Conservation (phyloP, 2,113 vertebrate species). For the Rhinoderma darwinii region DNA sequence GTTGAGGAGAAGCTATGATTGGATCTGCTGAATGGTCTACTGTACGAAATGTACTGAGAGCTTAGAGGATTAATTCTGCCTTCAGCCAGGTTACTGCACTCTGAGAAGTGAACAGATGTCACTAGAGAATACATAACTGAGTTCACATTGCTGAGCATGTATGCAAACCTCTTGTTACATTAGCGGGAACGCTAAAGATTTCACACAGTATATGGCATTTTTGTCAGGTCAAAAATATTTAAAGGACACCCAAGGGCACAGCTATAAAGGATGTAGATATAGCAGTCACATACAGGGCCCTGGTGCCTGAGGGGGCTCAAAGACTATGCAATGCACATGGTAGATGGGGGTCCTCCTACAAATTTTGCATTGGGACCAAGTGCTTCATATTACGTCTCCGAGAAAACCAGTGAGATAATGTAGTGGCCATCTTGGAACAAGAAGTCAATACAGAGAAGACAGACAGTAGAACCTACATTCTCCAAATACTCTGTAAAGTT, state of each 20-base stretch:
- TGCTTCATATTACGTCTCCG: neutral
- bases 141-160: neutral
- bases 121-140: neutral
- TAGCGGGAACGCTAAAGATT: neutral
- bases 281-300: too few species aligned
- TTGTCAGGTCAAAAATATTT: neutral
- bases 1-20: neutral
- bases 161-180: neutral
- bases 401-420: too few species aligned
- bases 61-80: constrained; percentile 36
- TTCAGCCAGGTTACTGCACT: neutral
- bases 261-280: too few species aligned
- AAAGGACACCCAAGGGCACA: neutral
- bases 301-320: neutral
- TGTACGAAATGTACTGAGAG: neutral
- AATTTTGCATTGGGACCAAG: neutral
- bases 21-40: neutral
- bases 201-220: neutral
- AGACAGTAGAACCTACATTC: too few species aligned
- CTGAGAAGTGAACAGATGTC: neutral
- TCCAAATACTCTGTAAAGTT: too few species aligned
- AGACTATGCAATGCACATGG: neutral
- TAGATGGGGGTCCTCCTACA: neutral
- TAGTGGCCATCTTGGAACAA: too few species aligned
- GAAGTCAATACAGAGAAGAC: too few species aligned